Base-by-base conservation (phyloP, 2,797 vertebrate genomes). In the Mormyrops attenuatus region DNA sequence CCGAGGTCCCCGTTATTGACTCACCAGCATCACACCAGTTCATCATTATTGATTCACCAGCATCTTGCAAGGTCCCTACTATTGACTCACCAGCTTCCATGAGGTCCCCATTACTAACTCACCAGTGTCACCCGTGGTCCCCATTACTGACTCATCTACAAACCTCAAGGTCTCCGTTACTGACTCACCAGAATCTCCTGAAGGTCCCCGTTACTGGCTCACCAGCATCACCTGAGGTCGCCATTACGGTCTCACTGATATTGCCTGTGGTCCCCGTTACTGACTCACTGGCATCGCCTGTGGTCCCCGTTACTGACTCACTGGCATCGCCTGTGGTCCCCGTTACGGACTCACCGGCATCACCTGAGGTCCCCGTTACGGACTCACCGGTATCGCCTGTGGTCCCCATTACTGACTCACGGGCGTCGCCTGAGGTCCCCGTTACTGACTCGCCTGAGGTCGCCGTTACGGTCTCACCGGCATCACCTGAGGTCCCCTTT, bases 361-460 rank as follows among this genome's bases (percentile, higher is more conserved):
- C 8, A 2, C 6, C 3, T 1, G 38, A 2, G 30, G 8, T 63
- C 60, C 22, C 8, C 8, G n/a, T 26, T 11, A 26, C 22, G 11
- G 60, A 66, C 22, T 66, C 22, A 30, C 7, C 1, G 3, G 60
- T 1, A 0, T 30, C 22, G 0, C 9, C 22, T 0, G 22, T 3
- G 3, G 3, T 66, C 26, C 3, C 11, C 4, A 1, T 13, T 15
- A 15, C 9, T 15, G 26, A 69, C 11, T 69, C 3, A 34, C 11
- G 2, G 7, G 34, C 4, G 0, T 44, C 15, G 0, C 15, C 15
- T 0, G 26, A 8, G 5, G 0, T 57, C 20, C 0, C 2, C 0
- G 20, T 57, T 2, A n/a, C 55, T n/a, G 55, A 57, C 55, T 57
- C 15, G 1, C 1, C 9, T 0, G 3, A 13, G 22, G 2, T 66